These are phyloP conservation scores for Tetragnatha versicolor DNA, from an alignment of 1,140 invertebrate genomes.

Conservation along the genomic window DNA sequence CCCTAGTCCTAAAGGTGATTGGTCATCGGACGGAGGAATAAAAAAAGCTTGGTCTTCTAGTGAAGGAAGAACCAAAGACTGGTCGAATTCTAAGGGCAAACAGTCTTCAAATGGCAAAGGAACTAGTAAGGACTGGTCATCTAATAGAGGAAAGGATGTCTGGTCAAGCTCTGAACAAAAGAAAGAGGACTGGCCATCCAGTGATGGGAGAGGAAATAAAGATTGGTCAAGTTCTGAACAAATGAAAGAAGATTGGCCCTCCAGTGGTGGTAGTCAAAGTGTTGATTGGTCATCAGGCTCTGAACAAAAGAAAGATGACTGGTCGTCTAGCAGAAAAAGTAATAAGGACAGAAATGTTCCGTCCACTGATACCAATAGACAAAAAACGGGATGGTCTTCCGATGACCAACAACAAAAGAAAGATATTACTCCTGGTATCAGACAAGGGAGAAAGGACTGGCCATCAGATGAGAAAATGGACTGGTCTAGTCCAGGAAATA, in stretches of 20 bases:
- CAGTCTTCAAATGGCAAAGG: background rate
- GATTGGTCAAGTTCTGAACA: background rate
- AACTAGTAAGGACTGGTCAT: background rate
- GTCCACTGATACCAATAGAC: too few relatives aligned
- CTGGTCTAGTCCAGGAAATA: too few relatives aligned
- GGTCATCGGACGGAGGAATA: constrained; percentile 8
- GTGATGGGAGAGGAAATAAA: background rate
- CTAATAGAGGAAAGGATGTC: too few relatives aligned
- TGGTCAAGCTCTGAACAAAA: too few relatives aligned
- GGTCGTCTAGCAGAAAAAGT: background rate
- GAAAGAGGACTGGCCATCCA: background rate
- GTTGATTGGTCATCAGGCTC: too few relatives aligned
- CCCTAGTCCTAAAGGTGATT: background rate
- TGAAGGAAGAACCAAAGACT: background rate
- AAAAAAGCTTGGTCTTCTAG: background rate
- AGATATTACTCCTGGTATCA: background rate
- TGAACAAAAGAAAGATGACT: background rate
- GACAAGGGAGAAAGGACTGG: too few relatives aligned
- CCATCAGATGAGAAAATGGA: too few relatives aligned
- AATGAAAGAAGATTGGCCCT: background rate
- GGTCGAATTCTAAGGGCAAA: background rate
- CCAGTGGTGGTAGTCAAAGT: too few relatives aligned
- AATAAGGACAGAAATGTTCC: too few relatives aligned
- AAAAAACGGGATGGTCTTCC: too few relatives aligned
- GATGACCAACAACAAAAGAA: background rate